Percentiles rank a stretch among this genome's conserved stretches.
Evolutionary conservation across 1,140 invertebrate genomes (phyloP).

Genomic region (Drosophila sp.): DNA sequence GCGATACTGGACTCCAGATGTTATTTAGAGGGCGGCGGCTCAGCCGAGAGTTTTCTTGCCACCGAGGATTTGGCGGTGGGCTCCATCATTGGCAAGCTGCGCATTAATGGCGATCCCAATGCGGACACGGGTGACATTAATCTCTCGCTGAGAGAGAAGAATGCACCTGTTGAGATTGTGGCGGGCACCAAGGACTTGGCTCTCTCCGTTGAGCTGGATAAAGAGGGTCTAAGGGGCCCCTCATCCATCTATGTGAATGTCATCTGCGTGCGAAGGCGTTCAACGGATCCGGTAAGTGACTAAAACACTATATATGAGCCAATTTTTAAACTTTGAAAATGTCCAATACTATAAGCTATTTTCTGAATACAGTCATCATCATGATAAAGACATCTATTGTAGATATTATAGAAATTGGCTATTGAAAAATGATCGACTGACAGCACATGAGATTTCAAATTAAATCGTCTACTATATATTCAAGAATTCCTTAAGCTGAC

Average conservation of each 20-base stretch:
- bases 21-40: slow-evolving; percentile 94
- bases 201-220: slow-evolving; percentile 91
- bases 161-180: slow-evolving; percentile 91
- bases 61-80: slow-evolving; percentile 93
- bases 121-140: slow-evolving; percentile 90
- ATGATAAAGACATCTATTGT: too few species aligned
- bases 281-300: slow-evolving; percentile 89
- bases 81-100: slow-evolving; percentile 90
- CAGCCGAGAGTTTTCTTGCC: slow-evolving; percentile 95
- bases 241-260: slow-evolving; percentile 94
- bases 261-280: slow-evolving; percentile 91
- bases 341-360: neutral
- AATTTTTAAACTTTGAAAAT: neutral
- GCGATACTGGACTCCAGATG: slow-evolving; percentile 92
- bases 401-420: too few species aligned
- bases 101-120: slow-evolving; percentile 92
- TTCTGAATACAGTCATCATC: too few species aligned
- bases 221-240: slow-evolving; percentile 92
- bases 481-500: neutral
- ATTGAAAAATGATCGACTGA: too few species aligned
- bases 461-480: too few species aligned
- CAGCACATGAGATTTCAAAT: too few species aligned
- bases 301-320: neutral
- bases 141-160: slow-evolving; percentile 90
- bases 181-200: slow-evolving; percentile 92